phyloP scores from a whole-genome alignment of 1,140 invertebrate genomes.

The Mya arenaria region DNA sequence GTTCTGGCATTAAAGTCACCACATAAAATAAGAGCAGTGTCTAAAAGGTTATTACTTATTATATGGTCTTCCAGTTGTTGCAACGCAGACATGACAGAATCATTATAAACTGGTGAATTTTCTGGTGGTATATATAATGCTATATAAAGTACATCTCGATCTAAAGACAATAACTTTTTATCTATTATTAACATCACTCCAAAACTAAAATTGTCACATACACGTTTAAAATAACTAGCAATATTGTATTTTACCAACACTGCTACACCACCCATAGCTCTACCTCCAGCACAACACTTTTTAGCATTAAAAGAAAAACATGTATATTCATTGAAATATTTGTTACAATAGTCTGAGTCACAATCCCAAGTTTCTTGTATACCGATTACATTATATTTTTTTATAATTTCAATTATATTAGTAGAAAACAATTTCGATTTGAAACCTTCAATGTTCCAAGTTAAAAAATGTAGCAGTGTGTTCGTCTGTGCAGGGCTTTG shows the following conservation, averaged over 20 bases:
- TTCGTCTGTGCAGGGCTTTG: background rate
- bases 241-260: background rate
- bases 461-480: background rate
- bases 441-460: slow-evolving; percentile 27
- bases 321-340: background rate
- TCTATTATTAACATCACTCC: slow-evolving; percentile 20
- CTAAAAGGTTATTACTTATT: background rate
- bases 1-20: background rate
- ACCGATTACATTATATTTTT: slow-evolving; percentile 9
- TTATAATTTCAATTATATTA: background rate
- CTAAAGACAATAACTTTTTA: slow-evolving; percentile 2
- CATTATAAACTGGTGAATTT: slow-evolving; percentile 11
- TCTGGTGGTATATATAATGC: slow-evolving; percentile 15
- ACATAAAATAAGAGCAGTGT: background rate
- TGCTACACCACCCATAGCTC: slow-evolving; percentile 21
- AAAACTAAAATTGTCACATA: slow-evolving; percentile 25
- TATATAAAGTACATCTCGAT: slow-evolving; percentile 12
- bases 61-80: background rate
- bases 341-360: background rate
- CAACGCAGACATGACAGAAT: background rate
- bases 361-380: slow-evolving; percentile 13
- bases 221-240: background rate
- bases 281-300: background rate
- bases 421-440: background rate
- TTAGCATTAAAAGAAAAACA: slow-evolving; percentile 8